Conservation (phyloP, 2,113 vertebrate species). For the Cnemophilus loriae region DNA sequence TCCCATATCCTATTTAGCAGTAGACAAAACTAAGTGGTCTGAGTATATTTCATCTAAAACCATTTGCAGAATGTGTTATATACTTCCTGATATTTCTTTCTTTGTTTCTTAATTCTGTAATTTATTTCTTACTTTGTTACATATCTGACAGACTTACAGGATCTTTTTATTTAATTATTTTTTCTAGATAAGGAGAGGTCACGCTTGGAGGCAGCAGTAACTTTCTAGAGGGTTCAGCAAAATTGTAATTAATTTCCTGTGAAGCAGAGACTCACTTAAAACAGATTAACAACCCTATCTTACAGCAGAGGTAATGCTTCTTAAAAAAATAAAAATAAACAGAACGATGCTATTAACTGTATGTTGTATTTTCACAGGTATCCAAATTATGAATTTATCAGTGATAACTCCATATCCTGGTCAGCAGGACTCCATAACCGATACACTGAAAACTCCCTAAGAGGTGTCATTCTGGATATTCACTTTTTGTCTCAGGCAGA, state of each 20-base stretch:
- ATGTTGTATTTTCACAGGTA: slow-evolving; percentile 77
- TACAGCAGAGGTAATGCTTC: background rate
- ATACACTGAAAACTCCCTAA: slow-evolving; percentile 94
- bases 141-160: background rate
- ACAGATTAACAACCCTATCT: background rate
- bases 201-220: background rate
- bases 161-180: background rate
- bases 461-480: slow-evolving; percentile 96
- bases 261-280: background rate
- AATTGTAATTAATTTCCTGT: background rate
- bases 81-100: background rate
- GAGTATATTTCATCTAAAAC: background rate
- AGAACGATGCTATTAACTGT: background rate
- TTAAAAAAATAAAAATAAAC: background rate
- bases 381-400: slow-evolving; percentile 95
- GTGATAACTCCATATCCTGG: slow-evolving; percentile 98
- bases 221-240: background rate
- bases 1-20: background rate
- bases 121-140: background rate
- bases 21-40: background rate
- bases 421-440: slow-evolving; percentile 97
- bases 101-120: too few species aligned
- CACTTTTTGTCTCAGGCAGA: slow-evolving; percentile 97
- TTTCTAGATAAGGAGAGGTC: background rate
- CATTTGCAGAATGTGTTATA: background rate